Conservation (phyloP, 37 sponge, comb jelly and placozoan genomes). For the Amphimedon queenslandica region DNA sequence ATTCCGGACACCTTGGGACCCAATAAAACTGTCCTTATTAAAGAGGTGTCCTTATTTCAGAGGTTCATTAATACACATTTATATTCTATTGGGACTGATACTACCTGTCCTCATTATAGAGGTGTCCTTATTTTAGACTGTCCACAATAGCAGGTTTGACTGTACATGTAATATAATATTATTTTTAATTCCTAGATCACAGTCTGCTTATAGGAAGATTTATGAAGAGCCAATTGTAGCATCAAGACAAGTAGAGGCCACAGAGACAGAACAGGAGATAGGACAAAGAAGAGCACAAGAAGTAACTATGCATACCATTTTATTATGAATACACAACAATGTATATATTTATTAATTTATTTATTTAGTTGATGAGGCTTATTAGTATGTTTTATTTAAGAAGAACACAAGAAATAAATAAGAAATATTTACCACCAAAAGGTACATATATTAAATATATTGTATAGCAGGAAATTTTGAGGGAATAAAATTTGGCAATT, state of each 20-base stretch:
- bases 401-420: slow-evolving; percentile 79
- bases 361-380: slow-evolving; percentile 50
- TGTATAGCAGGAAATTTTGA: too few relatives aligned
- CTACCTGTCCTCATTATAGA: too few relatives aligned
- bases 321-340: slow-evolving; percentile 55
- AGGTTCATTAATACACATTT: too few relatives aligned
- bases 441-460: too few relatives aligned
- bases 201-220: slow-evolving; percentile 58
- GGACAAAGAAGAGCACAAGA: slow-evolving; percentile 71
- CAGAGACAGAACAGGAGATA: slow-evolving; percentile 44
- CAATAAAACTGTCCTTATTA: too few relatives aligned
- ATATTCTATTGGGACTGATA: too few relatives aligned
- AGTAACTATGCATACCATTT: slow-evolving; percentile 34
- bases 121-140: too few relatives aligned
- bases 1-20: too few relatives aligned
- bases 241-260: slow-evolving; percentile 64
- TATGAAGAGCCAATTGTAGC: slow-evolving; percentile 78
- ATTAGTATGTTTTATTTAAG: slow-evolving; percentile 65
- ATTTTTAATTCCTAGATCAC: slow-evolving; percentile 48
- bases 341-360: slow-evolving; percentile 5
- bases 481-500: too few relatives aligned
- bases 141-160: too few relatives aligned
- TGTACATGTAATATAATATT: too few relatives aligned
- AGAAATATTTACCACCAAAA: slow-evolving; percentile 80
- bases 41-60: too few relatives aligned